phyloP scores from a whole-genome alignment of 2,888 invertebrate species.

The Lasioglossum oenotherae region DNA sequence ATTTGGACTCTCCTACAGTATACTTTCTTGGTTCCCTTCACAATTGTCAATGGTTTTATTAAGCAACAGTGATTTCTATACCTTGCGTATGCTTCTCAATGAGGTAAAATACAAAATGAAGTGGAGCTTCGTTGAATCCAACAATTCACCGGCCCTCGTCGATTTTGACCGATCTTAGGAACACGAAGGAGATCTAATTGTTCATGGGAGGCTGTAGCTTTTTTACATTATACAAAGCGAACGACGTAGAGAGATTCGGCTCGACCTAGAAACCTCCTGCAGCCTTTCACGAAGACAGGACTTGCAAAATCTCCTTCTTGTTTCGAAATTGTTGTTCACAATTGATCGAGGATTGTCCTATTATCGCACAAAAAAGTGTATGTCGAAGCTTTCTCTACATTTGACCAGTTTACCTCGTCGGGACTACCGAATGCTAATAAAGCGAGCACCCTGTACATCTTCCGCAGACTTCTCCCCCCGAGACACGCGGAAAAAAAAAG shows the following conservation, averaged over 20 bases:
- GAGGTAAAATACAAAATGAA: not conserved
- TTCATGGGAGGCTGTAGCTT: not conserved
- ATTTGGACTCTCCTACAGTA: too few relatives aligned
- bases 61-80: not conserved
- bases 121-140: not conserved
- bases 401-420: not conserved
- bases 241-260: not conserved
- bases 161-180: not conserved
- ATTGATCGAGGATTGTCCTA: not conserved
- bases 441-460: constrained; percentile 12
- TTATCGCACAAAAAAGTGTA: not conserved
- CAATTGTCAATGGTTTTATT: not conserved
- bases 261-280: not conserved
- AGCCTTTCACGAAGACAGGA: not conserved
- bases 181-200: not conserved
- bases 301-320: not conserved
- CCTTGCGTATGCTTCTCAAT: not conserved
- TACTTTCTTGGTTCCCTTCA: not conserved
- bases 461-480: not conserved
- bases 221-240: not conserved
- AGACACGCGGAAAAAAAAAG: constrained; percentile 30
- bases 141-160: not conserved
- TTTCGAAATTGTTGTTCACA: not conserved
- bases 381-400: not conserved
- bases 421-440: not conserved